Base-by-base conservation (phyloP, 2,113 vertebrate genomes). In the Setophaga kirtlandii region DNA sequence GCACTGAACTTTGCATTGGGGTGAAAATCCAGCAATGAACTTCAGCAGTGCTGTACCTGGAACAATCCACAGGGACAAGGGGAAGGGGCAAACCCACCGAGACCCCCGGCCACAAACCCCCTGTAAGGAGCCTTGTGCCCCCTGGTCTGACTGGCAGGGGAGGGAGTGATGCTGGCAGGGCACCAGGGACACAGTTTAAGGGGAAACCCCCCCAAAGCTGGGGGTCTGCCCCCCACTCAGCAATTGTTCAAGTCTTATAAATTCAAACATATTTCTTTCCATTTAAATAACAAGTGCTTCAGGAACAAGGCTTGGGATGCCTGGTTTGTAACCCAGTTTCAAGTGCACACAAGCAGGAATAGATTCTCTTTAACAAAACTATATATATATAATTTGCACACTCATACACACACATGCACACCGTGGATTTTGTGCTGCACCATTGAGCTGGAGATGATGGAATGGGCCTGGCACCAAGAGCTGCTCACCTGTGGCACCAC, bases 341-440 rank as follows among this genome's bases (percentile, higher is more conserved):
- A 82, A 97, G 97, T 96, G 95, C 96, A 96, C 82, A 42, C 92
- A 68, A 93, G 84, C 80, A 96, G 94, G 82, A 91, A 79, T 60
- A 89, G 86, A 56, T 44, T 68, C 25, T 71, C 68, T 55, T 71
- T 55, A 8, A 46, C 37, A 94, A 47, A 93, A 47, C 25, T 35
- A n/a, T 50, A 55, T 55, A 55, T 78, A 28, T 80, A 22, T 80
- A n/a, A 75, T 93, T 71, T 97, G 80, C 93, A 95, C 89, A 90
- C 81, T 84, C 88, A 71, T 12, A 59, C 93, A 94, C 93, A 70
- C 83, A 59, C 88, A 76, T 63, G 78, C 87, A 87, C 85, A 56
- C 64, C 1, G 24, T 13, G 89, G 35, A 2, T 4, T 69, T 31
- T 82, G 90, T 80, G 95, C 77, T 44, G 77, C 81, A 73, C 78